Evolutionary conservation across 64 coral and sea anemone genomes (phyloP).

Genomic region (Stichodactyla helianthus): DNA sequence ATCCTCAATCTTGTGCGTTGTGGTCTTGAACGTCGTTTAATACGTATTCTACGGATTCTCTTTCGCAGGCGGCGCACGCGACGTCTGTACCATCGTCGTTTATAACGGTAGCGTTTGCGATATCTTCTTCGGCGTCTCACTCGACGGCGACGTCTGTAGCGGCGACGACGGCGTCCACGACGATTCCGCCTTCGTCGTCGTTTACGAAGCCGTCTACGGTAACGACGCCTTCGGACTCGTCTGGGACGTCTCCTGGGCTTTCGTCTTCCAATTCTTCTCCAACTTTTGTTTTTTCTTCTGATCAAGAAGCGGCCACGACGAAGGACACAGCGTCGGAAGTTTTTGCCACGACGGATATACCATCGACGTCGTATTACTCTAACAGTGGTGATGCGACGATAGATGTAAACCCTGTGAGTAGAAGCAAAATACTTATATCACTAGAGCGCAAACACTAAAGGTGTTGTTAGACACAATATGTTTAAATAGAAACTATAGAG

Average conservation of each 20-base stretch:
- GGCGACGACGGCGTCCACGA: not conserved
- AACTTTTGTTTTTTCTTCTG: not conserved
- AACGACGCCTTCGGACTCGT: not conserved
- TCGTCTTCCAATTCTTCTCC: not conserved
- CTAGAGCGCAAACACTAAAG: not conserved
- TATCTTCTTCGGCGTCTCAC: not conserved
- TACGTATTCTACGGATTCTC: not conserved
- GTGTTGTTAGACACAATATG: no score
- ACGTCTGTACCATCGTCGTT: not conserved
- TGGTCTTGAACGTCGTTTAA: not conserved
- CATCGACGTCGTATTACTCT: not conserved
- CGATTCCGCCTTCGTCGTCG: not conserved
- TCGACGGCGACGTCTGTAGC: not conserved
- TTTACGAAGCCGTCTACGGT: not conserved
- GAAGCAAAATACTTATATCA: no score
- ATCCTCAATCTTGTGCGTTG: not conserved
- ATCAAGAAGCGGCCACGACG: not conserved
- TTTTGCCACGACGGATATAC: not conserved
- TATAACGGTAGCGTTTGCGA: not conserved
- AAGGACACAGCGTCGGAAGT: not conserved
- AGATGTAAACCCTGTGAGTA: not conserved
- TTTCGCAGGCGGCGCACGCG: not conserved
- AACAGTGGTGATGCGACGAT: not conserved
- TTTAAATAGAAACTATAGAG: no score
- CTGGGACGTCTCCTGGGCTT: not conserved